These are phyloP conservation scores for Palaemon carinicauda DNA, from an alignment of 1,140 invertebrate species.

Conservation along the genomic window DNA sequence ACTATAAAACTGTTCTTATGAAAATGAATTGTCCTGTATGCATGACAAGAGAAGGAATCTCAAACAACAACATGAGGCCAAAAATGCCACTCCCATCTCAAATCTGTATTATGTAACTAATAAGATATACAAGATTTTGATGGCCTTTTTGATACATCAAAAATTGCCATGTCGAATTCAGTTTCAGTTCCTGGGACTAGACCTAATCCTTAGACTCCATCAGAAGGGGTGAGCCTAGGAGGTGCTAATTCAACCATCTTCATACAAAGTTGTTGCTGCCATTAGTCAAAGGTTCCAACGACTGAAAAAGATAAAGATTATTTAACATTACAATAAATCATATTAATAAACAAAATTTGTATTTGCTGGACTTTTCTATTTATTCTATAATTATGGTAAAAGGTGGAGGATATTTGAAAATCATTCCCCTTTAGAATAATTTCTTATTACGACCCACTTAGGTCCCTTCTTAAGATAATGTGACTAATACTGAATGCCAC, in stretches of 20 bases:
- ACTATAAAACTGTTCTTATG: not conserved
- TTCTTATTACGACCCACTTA: too few relatives aligned
- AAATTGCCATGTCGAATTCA: not conserved
- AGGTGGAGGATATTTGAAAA: too few relatives aligned
- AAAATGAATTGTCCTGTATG: too few relatives aligned
- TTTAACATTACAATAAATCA: too few relatives aligned
- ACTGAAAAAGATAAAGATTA: constrained; percentile 25
- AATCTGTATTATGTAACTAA: constrained; percentile 34
- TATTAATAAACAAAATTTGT: not conserved
- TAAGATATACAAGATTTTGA: constrained; percentile 18
- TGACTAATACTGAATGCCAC: too few relatives aligned
- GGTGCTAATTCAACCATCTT: not conserved
- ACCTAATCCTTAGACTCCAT: not conserved
- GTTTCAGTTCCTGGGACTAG: not conserved
- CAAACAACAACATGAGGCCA: constrained; percentile 7
- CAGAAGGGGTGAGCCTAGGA: not conserved
- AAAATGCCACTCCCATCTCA: constrained; percentile 36
- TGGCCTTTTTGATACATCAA: not conserved
- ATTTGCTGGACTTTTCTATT: not conserved
- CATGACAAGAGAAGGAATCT: constrained; percentile 30
- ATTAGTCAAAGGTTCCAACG: constrained; percentile 37
- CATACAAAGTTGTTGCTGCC: constrained; percentile 53
- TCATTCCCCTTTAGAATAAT: too few relatives aligned
- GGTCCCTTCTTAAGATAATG: too few relatives aligned
- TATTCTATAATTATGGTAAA: too few relatives aligned